phyloP scores from a whole-genome alignment of 2,797 vertebrate genomes.

The Falco peregrinus region DNA sequence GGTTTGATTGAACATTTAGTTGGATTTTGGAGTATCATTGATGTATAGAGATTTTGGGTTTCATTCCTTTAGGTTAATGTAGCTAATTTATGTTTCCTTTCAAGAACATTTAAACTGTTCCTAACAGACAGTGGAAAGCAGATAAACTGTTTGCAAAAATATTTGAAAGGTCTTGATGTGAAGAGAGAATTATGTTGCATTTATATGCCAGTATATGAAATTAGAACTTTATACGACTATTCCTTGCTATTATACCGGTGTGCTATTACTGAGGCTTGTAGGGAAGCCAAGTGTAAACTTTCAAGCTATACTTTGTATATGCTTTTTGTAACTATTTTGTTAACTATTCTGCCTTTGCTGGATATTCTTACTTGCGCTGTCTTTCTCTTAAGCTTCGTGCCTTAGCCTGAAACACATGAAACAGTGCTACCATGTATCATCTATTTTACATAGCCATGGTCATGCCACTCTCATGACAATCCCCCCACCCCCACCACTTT shows the following conservation, averaged over 20 bases:
- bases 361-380: background rate
- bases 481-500: rapidly evolving
- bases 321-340: background rate
- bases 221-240: background rate
- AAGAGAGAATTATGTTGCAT: background rate
- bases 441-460: background rate
- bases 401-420: background rate
- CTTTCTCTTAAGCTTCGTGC: background rate
- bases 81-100: constrained; percentile 8
- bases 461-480: background rate
- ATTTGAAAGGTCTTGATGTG: background rate
- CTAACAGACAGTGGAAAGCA: background rate
- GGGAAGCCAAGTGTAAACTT: background rate
- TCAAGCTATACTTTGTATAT: background rate
- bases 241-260: background rate
- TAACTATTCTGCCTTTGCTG: background rate
- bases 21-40: background rate
- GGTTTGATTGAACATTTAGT: constrained; percentile 3
- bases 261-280: background rate
- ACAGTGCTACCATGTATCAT: background rate
- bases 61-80: constrained; percentile 26
- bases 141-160: background rate
- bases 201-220: background rate
- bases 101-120: background rate
- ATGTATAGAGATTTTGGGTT: background rate